A percentile compares a stretch with the other conserved stretches of the same genome.
Evolutionary conservation across 2,113 vertebrate species (phyloP).

Genomic region (Galeopterus variegatus): DNA sequence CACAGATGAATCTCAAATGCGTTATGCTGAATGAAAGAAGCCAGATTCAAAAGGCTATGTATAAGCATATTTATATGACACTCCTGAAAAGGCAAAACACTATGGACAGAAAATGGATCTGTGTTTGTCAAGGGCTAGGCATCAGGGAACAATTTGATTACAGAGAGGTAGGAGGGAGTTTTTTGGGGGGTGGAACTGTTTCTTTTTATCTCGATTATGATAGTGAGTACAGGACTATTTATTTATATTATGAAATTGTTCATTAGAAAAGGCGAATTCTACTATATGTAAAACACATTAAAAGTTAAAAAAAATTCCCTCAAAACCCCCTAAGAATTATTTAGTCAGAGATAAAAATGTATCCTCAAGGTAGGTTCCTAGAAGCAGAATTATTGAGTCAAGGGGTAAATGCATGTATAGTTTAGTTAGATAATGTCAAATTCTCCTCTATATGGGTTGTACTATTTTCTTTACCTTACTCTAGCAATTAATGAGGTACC

Average conservation of each 20-base stretch:
- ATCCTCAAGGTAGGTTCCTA: not conserved
- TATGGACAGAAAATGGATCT: not conserved
- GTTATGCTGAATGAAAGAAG: slow-evolving; percentile 39
- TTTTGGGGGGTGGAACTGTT: not conserved
- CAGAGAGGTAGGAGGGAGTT: not conserved
- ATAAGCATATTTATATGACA: not conserved
- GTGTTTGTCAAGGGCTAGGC: not conserved
- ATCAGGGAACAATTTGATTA: not conserved
- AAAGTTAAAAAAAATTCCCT: slow-evolving; percentile 28
- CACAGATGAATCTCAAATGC: not conserved
- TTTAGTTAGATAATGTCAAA: slow-evolving; percentile 39
- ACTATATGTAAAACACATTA: not conserved
- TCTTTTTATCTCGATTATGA: slow-evolving; percentile 16
- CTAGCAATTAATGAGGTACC: not conserved
- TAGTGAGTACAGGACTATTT: not conserved
- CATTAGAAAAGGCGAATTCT: slow-evolving; percentile 26
- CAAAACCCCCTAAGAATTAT: not conserved
- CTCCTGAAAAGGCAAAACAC: slow-evolving; percentile 38
- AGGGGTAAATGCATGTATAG: not conserved
- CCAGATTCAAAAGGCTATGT: slow-evolving; percentile 25
- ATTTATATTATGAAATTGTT: not conserved
- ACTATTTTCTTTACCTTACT: not conserved
- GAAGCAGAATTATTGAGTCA: not conserved
- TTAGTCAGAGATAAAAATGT: slow-evolving; percentile 28
- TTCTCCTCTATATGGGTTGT: not conserved